Percentiles rank a stretch among this genome's conserved stretches.
These are phyloP conservation scores for Hassar affinis DNA, from an alignment of 2,113 vertebrate species.

Conservation along the genomic window DNA sequence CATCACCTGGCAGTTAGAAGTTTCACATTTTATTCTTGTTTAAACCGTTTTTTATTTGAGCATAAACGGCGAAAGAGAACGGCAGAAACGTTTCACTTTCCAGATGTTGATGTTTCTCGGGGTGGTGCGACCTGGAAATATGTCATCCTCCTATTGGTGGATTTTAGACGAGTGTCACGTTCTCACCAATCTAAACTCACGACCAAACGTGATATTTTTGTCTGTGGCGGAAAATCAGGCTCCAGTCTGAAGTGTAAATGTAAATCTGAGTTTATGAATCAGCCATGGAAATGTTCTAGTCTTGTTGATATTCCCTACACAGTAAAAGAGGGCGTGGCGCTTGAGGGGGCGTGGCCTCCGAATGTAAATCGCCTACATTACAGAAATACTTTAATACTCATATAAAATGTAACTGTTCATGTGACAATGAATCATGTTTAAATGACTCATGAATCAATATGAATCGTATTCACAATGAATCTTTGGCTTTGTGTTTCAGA, in stretches of 20 bases:
- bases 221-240: background rate
- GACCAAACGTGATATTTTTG: background rate
- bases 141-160: background rate
- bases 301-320: background rate
- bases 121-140: background rate
- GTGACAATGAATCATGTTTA: background rate
- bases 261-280: background rate
- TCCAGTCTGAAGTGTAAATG: no score
- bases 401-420: background rate
- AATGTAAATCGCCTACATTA: background rate
- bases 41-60: background rate
- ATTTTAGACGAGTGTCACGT: background rate
- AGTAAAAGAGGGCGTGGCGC: background rate
- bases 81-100: background rate
- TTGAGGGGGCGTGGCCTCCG: background rate
- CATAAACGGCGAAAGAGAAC: background rate
- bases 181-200: background rate
- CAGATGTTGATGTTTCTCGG: background rate
- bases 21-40: background rate
- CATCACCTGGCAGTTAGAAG: background rate
- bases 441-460: slow-evolving; percentile 9
- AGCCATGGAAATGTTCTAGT: background rate
- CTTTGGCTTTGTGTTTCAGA: slow-evolving; percentile 70
- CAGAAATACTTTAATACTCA: background rate
- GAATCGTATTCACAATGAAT: background rate